Evolutionary conservation across 2,888 invertebrate species (phyloP), one percentile per base, ranked within the genome.

Genomic region (Notodonta ziczac): DNA sequence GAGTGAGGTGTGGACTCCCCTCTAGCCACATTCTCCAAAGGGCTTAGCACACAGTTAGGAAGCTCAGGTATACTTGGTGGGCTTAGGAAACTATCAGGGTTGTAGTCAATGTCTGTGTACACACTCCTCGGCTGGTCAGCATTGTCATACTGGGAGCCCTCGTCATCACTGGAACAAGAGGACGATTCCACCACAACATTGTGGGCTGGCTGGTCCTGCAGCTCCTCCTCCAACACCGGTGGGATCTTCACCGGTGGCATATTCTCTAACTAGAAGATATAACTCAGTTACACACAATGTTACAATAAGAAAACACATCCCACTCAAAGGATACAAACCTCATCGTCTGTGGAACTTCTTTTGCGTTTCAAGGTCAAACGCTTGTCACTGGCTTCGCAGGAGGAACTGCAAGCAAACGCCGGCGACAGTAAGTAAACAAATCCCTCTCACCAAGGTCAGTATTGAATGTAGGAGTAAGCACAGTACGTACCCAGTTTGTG

Each of bases 21-120:
- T 73, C 91, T 89, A n/a, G 91, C 87, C 59, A 93, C 92, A 91
- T 93, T 93, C 72, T 94, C 93, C 67, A 94, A 77, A 32, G 93
- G 93, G 70, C 93, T 93, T 60, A 93, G 78, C 59, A 93, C 93
- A 85, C 86, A 89, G 74, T 86, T 90, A 50, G 88, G 85, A 50
- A 88, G 79, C 65, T 93, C 93, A 77, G 91, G 82, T 82, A 91
- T 82, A 82, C 93, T 92, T 16, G 89, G 91, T 74, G 94, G 93
- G 80, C 94, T 94, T 76, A 93, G 82, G 59, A 91, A 90, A 81
- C 90, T 91, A 78, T 93, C 93, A 75, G 91, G 85, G 77, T 91
- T 91, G 79, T 90, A 90, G 65, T 92, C 91, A 76, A 89, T 67
- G 71, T 93, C 93, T 73, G 91, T 92, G 72, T 81, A 92, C 42